Percentiles rank a stretch among this genome's conserved stretches.
Conservation (phyloP, 2,113 vertebrate species). For the Condylura cristata region DNA sequence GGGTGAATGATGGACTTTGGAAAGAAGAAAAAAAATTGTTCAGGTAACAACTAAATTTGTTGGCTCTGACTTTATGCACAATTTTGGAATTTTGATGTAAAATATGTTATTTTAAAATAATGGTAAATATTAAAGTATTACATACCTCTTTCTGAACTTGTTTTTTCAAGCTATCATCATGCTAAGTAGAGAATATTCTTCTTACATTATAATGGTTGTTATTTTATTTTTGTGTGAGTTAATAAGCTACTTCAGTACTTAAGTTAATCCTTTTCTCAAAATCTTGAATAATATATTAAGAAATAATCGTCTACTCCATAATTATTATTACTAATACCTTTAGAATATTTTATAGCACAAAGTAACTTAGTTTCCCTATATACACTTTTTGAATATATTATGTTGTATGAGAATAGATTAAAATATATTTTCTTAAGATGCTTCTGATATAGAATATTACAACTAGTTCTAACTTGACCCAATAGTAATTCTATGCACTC, state of each 20-base stretch:
- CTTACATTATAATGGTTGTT: neutral
- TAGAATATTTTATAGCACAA: neutral
- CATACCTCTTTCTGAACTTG: neutral
- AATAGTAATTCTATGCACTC: neutral
- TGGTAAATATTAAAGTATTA: neutral
- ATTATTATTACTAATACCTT: neutral
- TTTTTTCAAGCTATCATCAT: neutral
- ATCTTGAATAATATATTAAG: neutral
- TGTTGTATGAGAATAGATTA: neutral
- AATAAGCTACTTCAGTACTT: neutral
- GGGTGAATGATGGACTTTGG: neutral
- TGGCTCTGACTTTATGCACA: neutral
- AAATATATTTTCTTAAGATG: neutral
- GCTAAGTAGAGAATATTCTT: neutral
- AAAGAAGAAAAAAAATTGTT: slow-evolving; percentile 31
- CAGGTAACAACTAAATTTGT: neutral
- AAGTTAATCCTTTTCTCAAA: neutral
- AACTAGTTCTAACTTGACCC: neutral
- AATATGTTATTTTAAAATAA: neutral
- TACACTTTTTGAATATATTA: too few species aligned
- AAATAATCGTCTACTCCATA: neutral
- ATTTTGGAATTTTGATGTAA: slow-evolving; percentile 1
- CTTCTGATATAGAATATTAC: neutral
- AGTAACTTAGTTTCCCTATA: neutral
- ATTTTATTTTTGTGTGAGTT: neutral